Evolutionary conservation across 2,113 vertebrate species (phyloP).

Genomic region (Perccottus glenii): DNA sequence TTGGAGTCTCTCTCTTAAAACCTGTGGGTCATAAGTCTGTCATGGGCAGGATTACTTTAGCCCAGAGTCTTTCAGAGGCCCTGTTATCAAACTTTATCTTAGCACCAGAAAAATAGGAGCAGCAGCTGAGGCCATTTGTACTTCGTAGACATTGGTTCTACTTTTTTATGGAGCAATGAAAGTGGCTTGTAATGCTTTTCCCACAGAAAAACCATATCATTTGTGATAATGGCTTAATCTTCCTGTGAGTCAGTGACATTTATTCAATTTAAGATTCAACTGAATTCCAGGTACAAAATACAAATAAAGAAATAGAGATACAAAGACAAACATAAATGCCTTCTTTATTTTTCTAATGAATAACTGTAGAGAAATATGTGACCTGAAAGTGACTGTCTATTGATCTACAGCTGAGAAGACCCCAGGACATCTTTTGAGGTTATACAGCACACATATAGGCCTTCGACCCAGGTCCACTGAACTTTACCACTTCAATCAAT

Average conservation of each 20-base stretch:
- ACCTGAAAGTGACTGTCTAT: conserved; percentile 65
- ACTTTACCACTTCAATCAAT: conserved; percentile 56
- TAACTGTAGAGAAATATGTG: conserved; percentile 4
- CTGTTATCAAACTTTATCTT: conserved; percentile 58
- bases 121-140: conserved; percentile 47
- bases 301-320: neutral
- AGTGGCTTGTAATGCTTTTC: conserved; percentile 41
- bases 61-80: conserved; percentile 45
- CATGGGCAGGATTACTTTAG: conserved; percentile 48
- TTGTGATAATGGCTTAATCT: conserved; percentile 18
- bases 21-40: conserved; percentile 56
- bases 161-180: conserved; percentile 44
- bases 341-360: neutral
- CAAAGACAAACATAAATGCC: neutral
- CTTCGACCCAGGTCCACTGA: conserved; percentile 49
- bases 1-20: conserved; percentile 35
- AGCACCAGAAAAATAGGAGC: conserved; percentile 45
- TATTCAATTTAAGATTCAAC: neutral
- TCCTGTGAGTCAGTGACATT: neutral
- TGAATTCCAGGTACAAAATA: neutral
- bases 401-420: conserved; percentile 48
- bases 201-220: conserved; percentile 5
- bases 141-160: conserved; percentile 39
- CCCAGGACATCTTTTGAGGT: conserved; percentile 60
- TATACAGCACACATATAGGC: conserved; percentile 49